These are phyloP conservation scores for Grammomys surdaster DNA, from an alignment of 2,113 vertebrate species.

Conservation along the genomic window DNA sequence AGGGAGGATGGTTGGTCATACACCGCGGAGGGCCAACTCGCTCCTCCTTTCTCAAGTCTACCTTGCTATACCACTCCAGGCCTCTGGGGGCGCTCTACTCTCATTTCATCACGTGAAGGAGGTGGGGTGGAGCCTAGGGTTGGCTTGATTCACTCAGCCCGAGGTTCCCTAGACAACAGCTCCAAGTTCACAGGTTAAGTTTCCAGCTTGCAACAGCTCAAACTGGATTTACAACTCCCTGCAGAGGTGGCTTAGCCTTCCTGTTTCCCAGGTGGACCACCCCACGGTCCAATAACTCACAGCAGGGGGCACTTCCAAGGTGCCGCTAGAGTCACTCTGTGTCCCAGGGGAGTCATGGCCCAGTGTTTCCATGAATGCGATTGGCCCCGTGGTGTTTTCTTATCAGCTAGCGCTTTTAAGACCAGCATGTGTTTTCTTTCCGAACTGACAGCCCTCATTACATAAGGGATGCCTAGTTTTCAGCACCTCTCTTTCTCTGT, in stretches of 20 bases:
- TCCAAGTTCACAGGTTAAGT: not conserved
- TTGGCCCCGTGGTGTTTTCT: not conserved
- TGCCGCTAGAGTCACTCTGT: not conserved
- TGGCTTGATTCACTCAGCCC: not conserved
- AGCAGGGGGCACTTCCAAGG: not conserved
- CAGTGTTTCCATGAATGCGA: not conserved
- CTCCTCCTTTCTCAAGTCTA: rapidly evolving
- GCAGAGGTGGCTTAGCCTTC: not conserved
- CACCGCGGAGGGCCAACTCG: rapidly evolving
- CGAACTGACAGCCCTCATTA: not conserved
- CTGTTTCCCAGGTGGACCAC: not conserved
- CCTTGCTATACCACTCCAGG: not conserved
- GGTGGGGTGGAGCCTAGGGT: not conserved
- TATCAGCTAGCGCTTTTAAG: not conserved
- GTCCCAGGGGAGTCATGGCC: not conserved
- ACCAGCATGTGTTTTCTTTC: not conserved
- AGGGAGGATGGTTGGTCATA: no score
- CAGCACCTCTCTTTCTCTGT: not conserved
- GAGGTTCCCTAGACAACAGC: not conserved
- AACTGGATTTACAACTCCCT: no score
- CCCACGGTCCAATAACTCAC: not conserved
- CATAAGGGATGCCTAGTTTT: not conserved
- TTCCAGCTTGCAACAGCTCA: not conserved
- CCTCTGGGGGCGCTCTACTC: not conserved
- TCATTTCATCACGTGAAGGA: not conserved